Base-by-base conservation (phyloP, 2,113 vertebrate genomes). In the Edolisoma coerulescens region DNA sequence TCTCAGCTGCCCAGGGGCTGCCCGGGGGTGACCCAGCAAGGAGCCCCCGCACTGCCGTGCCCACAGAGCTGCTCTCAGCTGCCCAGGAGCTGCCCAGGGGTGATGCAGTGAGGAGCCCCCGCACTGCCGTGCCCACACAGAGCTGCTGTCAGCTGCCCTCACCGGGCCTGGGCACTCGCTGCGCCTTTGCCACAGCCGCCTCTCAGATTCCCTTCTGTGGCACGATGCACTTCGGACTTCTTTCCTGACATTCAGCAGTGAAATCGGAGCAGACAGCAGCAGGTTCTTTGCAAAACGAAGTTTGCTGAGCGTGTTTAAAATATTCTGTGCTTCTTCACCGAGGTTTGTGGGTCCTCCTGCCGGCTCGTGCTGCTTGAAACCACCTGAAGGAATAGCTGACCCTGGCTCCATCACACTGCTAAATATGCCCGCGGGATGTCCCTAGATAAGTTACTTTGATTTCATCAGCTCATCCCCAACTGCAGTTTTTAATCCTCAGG, bases 401-500 rank as follows among this genome's bases (percentile, higher is more conserved):
- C 92, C 92, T 5, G 61, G 37, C 82, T 93, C 74, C 92, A n/a
- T 16, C 70, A 4, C 59, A 1, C 56, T 41, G 84, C 70, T 71
- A 30, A 87, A 84, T 69, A 20, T 1, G 71, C 83, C 59, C 5
- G 6, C 9, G 1, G 92, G 78, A 76, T 47, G n/a, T 65, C 90
- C 70, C 92, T 21, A 42, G 87, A 79, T 33, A 68, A 70, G 61
- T 67, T 71, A 33, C 87, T 95, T 87, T 85, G 90, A 87, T 87
- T 83, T 45, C 39, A 0, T 60, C 37, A 60, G 82, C 67, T 88
- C 90, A 82, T 79, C 90, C 78, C 83, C 90, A 56, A 7, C 49
- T 56, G 57, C 78, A 30, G 78, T 60, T 93, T 94, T 80, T 93
- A 97, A 94, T 90, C 75, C 90, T 44, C 8, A 1, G 74, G 82